Conservation (phyloP, 2,797 vertebrate genomes). For the Hydrocynus forskahlii region DNA sequence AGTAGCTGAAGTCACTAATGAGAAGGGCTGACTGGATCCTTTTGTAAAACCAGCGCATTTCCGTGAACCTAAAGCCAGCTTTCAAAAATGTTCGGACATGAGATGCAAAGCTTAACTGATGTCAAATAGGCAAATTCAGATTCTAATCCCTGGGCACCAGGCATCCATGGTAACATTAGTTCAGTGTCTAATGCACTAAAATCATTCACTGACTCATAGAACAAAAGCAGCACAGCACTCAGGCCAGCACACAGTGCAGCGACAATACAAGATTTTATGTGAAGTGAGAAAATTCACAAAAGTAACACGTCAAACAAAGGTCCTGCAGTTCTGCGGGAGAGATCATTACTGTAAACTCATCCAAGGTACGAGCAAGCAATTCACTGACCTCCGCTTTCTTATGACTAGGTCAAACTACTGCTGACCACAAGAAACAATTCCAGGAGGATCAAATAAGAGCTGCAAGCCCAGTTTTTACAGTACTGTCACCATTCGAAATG, state of each 20-base stretch:
- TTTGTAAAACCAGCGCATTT: neutral
- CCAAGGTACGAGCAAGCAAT: neutral
- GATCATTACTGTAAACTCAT: neutral
- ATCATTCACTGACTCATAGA: constrained; percentile 2
- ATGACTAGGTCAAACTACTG: neutral
- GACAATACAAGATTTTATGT: neutral
- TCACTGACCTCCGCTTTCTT: constrained; percentile 19
- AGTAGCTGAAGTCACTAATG: no score
- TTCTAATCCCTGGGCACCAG: constrained; percentile 25
- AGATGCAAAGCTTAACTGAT: constrained; percentile 34
- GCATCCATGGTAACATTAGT: constrained; percentile 30
- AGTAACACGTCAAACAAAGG: neutral
- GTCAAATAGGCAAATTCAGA: constrained; percentile 27
- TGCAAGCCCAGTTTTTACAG: neutral
- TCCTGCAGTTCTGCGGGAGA: neutral
- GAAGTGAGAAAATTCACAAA: neutral
- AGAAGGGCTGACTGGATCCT: neutral
- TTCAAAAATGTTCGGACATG: neutral
- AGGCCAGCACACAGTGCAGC: constrained; percentile 1
- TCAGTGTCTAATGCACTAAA: constrained; percentile 1
- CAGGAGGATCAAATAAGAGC: neutral
- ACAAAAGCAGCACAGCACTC: constrained; percentile 13
- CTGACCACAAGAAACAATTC: neutral
- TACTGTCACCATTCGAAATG: constrained; percentile 11
- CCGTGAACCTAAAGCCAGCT: neutral